Base-by-base conservation (phyloP, 92 coral and sea anemone species). In the Bergia sp. region DNA sequence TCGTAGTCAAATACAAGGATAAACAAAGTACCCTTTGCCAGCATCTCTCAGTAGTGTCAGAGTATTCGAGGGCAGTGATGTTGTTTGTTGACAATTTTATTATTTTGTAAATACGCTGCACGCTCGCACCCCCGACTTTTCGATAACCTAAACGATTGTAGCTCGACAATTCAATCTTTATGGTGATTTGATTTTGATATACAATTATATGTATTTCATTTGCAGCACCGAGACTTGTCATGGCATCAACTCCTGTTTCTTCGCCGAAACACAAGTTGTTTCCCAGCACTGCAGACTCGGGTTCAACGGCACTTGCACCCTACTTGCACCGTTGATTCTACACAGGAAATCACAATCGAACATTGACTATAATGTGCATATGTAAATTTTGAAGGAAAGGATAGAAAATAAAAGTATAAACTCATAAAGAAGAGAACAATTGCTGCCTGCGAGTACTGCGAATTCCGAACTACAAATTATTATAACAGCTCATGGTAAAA, bases 371-470 rank as follows among this genome's bases (percentile, higher is more conserved):
- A 49, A 4, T 49, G 7, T 49, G 10, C 8, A 49, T 69, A 69
- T n/a, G 6, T 74, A 37, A 0, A 74, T 74, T 1, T 37, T 74
- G 47, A 74, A 76, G 45, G 53, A 76, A 76, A 76, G 7, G 80
- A 76, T 12, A 76, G 80, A 76, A 76, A 76, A 39, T 76, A 76
- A 76, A 76, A 76, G 80, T 20, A 76, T 76, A 7, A 75, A 75
- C 76, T 72, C 11, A 21, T 21, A 73, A 73, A 73, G 80, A 76
- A 42, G 80, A 76, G 53, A 76, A 76, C 3, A 76, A 8, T 76
- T 76, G 80, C 80, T 76, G 80, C 80, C 3, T 76, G 80, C 80
- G 80, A 76, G 80, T 76, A 76, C 80, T 76, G 80, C 80, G 5
- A 76, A 76, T 76, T 74, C 79, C 12, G 79, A 74, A 74, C 76